Conservation (phyloP, 1,140 invertebrate species). For the Drosophila melanica region DNA sequence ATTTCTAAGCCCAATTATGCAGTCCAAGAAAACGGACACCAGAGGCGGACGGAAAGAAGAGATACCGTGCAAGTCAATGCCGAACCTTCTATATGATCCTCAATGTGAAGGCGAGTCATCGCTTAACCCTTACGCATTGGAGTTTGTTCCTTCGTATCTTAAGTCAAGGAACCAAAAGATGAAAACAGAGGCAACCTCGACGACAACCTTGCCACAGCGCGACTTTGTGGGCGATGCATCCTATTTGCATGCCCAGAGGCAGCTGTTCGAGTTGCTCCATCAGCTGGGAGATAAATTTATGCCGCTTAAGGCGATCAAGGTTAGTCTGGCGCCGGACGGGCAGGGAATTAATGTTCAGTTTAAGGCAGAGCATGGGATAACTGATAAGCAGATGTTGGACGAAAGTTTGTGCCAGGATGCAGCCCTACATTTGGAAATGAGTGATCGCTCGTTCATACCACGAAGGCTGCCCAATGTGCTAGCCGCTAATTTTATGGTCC, state of each 20-base stretch:
- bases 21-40: constrained; percentile 10
- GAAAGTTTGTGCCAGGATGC: constrained; percentile 18
- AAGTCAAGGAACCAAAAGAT: not conserved
- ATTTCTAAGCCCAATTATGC: not conserved
- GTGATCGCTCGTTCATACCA: constrained; percentile 25
- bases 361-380: not conserved
- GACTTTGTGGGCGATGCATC: constrained; percentile 14
- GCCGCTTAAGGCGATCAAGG: constrained; percentile 27
- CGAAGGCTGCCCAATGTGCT: constrained; percentile 34
- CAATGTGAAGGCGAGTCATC: constrained; percentile 16
- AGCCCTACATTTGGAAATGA: constrained; percentile 26
- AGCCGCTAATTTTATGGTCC: constrained; percentile 35
- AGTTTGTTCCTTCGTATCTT: constrained; percentile 29
- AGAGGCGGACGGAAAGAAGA: constrained; percentile 11
- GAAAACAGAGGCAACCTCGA: constrained; percentile 30
- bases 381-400: constrained; percentile 23
- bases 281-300: constrained; percentile 35
- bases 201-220: constrained; percentile 12
- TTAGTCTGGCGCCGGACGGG: constrained; percentile 31
- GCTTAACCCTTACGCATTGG: constrained; percentile 34
- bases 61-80: constrained; percentile 10
- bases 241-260: constrained; percentile 31
- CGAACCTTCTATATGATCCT: not conserved
- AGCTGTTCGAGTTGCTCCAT: constrained; percentile 33
- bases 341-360: constrained; percentile 44